These are phyloP conservation scores for Caenorhabditis parvicauda DNA, from an alignment of 2,888 invertebrate species.

Conservation along the genomic window DNA sequence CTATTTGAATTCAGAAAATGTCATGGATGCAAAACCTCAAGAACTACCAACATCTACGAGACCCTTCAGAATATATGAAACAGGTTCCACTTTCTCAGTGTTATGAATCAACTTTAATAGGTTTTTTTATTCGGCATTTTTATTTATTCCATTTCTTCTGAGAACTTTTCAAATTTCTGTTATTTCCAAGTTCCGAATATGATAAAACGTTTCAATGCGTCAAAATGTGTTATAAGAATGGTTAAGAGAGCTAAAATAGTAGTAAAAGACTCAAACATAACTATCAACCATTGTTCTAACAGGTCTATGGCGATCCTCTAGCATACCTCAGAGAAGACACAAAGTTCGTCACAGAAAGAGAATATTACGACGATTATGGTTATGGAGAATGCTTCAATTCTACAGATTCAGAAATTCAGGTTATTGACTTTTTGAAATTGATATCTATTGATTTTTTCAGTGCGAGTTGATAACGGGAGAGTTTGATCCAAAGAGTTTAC, in stretches of 20 bases:
- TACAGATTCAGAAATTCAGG: constrained; percentile 47
- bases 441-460: constrained; percentile 23
- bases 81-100: constrained; percentile 17
- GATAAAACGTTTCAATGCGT: too few relatives aligned
- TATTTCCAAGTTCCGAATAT: neutral
- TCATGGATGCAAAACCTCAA: constrained; percentile 54
- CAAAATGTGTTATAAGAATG: too few relatives aligned
- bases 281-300: too few relatives aligned
- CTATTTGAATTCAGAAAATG: constrained; percentile 39
- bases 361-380: constrained; percentile 54
- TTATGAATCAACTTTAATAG: neutral
- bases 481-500: constrained; percentile 53
- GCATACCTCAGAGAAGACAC: constrained; percentile 47
- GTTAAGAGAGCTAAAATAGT: too few relatives aligned
- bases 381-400: constrained; percentile 54
- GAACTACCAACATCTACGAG: constrained; percentile 47
- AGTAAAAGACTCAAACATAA: too few relatives aligned
- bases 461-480: constrained; percentile 55
- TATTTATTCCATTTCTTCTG: neutral
- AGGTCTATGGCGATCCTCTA: constrained; percentile 54
- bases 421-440: constrained; percentile 1
- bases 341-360: constrained; percentile 55
- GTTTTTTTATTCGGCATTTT: neutral
- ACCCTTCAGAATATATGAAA: constrained; percentile 54
- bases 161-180: neutral